phyloP scores from a whole-genome alignment of 2,797 vertebrate species.

The Parauchenoglanis ngamensis region DNA sequence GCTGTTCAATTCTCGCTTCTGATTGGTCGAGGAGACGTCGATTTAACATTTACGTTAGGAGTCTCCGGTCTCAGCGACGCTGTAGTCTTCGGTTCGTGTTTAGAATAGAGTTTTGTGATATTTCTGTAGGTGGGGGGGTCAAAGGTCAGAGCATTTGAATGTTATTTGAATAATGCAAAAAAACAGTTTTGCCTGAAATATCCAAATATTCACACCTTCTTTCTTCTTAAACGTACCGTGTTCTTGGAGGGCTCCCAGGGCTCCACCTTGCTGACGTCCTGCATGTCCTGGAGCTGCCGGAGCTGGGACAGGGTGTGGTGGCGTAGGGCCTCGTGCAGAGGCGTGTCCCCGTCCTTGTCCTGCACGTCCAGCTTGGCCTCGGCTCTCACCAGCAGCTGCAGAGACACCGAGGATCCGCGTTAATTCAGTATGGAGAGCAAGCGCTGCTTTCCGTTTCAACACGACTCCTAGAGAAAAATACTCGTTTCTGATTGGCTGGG shows the following conservation, averaged over 20 bases:
- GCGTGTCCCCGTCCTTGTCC: constrained; percentile 98
- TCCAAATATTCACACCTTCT: not conserved
- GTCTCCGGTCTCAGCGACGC: not conserved
- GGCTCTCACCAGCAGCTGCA: constrained; percentile 92
- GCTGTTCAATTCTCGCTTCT: not conserved
- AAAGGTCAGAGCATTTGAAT: not conserved
- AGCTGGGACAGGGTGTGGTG: constrained; percentile 98
- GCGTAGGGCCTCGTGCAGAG: constrained; percentile 94
- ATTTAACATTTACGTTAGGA: not conserved
- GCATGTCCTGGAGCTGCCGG: constrained; percentile 98
- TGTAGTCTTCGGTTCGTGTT: not conserved
- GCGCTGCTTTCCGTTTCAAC: not conserved
- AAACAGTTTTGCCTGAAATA: not conserved
- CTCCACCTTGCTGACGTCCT: constrained; percentile 98
- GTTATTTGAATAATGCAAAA: not conserved
- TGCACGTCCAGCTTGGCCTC: constrained; percentile 98
- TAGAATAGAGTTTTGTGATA: not conserved
- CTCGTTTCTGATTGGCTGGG: not conserved
- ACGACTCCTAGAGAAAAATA: not conserved
- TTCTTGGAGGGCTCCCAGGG: constrained; percentile 99
- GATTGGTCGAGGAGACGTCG: not conserved
- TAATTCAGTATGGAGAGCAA: not conserved
- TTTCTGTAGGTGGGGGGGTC: not conserved
- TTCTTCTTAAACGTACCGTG: constrained; percentile 78
- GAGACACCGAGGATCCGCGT: constrained; percentile 25